phyloP scores from a whole-genome alignment of 2,113 vertebrate genomes.

The Boulengeromyrus knoepffleri region DNA sequence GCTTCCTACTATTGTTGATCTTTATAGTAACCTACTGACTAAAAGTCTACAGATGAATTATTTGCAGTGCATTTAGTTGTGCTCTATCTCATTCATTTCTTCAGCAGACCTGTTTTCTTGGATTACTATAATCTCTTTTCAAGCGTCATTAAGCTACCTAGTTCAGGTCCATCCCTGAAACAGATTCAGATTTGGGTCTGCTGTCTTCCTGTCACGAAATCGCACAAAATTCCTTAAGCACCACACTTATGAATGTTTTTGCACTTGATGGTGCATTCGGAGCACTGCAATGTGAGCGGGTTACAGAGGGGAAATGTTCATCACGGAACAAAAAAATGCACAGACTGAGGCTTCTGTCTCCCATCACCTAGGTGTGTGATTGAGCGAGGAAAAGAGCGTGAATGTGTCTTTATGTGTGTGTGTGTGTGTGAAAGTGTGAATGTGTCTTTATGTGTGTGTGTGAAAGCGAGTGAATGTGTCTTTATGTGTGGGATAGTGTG shows the following conservation, averaged over 20 bases:
- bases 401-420: neutral
- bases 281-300: neutral
- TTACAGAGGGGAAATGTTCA: neutral
- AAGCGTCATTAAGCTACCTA: neutral
- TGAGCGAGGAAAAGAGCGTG: neutral
- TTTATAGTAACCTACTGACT: neutral
- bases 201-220: neutral
- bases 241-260: neutral
- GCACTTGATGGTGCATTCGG: neutral
- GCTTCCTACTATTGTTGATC: neutral
- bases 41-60: neutral
- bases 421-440: no score
- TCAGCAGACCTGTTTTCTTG: neutral
- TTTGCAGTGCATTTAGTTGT: neutral
- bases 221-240: neutral
- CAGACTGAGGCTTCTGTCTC: neutral
- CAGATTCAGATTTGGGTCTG: neutral
- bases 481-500: no score
- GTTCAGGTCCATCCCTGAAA: neutral
- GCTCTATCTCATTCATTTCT: neutral
- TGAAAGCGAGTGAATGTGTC: no score
- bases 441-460: neutral
- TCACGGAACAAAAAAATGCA: neutral
- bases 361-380: neutral
- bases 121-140: neutral